These are phyloP conservation scores for Anas capensis DNA, from an alignment of 2,797 vertebrate genomes.

Conservation along the genomic window DNA sequence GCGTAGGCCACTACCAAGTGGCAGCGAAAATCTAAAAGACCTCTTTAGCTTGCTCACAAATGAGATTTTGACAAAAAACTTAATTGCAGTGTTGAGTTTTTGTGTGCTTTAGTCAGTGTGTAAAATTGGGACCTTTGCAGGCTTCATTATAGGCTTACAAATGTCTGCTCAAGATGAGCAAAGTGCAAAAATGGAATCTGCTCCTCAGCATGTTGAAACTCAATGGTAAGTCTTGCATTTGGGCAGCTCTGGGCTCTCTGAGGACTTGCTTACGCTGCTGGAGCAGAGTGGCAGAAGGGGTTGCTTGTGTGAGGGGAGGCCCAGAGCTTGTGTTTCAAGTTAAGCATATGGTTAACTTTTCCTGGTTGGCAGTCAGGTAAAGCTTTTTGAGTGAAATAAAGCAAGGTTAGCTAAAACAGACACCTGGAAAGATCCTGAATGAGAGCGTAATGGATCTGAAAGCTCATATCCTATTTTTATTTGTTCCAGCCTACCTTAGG, in stretches of 20 bases:
- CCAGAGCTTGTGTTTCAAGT: not conserved
- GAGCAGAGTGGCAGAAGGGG: not conserved
- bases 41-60: not conserved
- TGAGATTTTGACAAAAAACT: not conserved
- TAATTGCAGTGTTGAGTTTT: not conserved
- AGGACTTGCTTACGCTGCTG: not conserved
- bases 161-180: not conserved
- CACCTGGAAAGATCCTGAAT: not conserved
- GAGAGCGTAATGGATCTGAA: not conserved
- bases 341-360: not conserved
- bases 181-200: not conserved
- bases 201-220: not conserved
- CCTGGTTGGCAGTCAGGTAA: not conserved
- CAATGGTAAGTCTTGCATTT: not conserved
- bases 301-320: not conserved
- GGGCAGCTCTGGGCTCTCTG: not conserved
- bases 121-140: fast-evolving
- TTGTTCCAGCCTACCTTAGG: not conserved
- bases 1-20: not conserved
- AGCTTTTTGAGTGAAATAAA: not conserved
- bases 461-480: not conserved
- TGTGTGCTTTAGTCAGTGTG: not conserved
- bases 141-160: not conserved
- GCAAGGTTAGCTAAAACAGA: not conserved
- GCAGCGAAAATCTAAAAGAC: not conserved